Percentiles rank a stretch among this genome's conserved stretches.
Evolutionary conservation across 2,113 vertebrate species (phyloP).

Genomic region (Perognathus longimembris): DNA sequence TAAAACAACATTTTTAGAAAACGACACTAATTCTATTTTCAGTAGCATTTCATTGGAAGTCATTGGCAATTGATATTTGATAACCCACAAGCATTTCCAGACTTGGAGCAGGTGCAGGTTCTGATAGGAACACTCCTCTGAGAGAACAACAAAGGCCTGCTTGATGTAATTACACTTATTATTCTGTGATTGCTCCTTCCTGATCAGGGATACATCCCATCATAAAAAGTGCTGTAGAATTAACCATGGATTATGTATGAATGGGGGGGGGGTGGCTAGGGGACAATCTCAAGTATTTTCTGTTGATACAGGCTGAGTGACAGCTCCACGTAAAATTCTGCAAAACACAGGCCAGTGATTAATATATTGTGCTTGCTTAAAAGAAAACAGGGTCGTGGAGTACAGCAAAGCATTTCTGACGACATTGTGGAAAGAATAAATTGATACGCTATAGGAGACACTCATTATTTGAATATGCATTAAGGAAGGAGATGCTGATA

Average conservation of each 20-base stretch:
- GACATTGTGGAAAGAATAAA: constrained; percentile 38
- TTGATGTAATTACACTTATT: constrained; percentile 61
- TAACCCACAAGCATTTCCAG: constrained; percentile 30
- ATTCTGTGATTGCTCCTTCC: constrained; percentile 68
- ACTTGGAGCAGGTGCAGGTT: constrained; percentile 56
- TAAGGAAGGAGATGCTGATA: neutral
- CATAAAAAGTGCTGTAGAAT: constrained; percentile 36
- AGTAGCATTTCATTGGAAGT: neutral
- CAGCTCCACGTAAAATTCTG: constrained; percentile 58
- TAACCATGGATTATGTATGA: constrained; percentile 33
- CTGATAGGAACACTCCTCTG: neutral
- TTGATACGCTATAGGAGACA: neutral
- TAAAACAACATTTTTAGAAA: constrained; percentile 19
- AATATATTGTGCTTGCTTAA: constrained; percentile 55
- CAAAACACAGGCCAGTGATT: constrained; percentile 29
- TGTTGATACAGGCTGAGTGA: constrained; percentile 29
- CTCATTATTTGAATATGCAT: neutral
- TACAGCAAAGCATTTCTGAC: constrained; percentile 6
- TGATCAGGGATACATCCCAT: constrained; percentile 58
- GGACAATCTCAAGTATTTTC: neutral
- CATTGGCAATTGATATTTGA: neutral
- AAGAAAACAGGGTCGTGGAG: constrained; percentile 28
- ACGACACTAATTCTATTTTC: constrained; percentile 4
- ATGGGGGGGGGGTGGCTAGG: neutral
- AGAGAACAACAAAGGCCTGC: constrained; percentile 12